Conservation (phyloP, 2,888 invertebrate species). For the Amiota minor region DNA sequence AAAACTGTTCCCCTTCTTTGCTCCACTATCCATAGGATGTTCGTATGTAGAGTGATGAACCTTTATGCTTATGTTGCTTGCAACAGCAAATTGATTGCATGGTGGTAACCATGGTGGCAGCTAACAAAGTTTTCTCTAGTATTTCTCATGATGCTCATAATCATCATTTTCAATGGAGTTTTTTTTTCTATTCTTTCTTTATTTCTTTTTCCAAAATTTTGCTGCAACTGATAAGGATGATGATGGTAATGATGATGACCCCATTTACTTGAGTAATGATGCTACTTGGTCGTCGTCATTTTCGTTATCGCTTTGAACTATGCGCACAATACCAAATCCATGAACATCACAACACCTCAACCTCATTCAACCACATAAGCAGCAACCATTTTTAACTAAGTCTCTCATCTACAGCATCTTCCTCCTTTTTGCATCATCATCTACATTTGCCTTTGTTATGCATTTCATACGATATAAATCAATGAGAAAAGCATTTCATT, state of each 20-base stretch:
- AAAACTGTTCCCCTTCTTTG: slow-evolving; percentile 32
- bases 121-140: neutral
- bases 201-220: neutral
- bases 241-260: slow-evolving; percentile 58
- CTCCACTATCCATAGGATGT: slow-evolving; percentile 47
- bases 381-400: too few species aligned
- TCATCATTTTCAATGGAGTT: neutral
- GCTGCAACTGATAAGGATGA: neutral
- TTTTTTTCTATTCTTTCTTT: neutral
- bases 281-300: slow-evolving; percentile 52
- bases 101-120: neutral
- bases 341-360: neutral
- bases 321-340: neutral
- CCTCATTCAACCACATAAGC: slow-evolving; percentile 31
- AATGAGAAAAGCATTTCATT: slow-evolving; percentile 17
- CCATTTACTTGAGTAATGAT: slow-evolving; percentile 66
- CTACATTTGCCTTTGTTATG: neutral
- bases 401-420: neutral
- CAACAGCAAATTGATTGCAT: slow-evolving; percentile 5
- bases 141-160: neutral
- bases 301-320: slow-evolving; percentile 15
- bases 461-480: slow-evolving; percentile 22
- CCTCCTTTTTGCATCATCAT: neutral
- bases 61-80: neutral
- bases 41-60: slow-evolving; percentile 24